Conservation (phyloP, 2,113 vertebrate genomes). For the Isichthys henryi region DNA sequence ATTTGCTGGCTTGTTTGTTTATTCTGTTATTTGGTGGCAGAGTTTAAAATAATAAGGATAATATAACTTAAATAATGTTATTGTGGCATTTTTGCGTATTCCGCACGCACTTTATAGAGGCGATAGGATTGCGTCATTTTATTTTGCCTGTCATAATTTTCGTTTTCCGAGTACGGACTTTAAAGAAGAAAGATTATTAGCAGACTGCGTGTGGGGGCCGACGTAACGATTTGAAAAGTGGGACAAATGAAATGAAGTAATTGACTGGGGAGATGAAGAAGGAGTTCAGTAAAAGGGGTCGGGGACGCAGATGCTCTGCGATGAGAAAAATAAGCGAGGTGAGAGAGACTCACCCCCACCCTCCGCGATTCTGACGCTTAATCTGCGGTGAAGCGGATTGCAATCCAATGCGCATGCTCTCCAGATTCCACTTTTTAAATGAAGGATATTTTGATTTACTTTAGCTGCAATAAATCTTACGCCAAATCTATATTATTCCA, state of each 20-base stretch:
- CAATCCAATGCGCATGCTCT: too few relatives aligned
- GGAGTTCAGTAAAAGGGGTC: slow-evolving; percentile 31
- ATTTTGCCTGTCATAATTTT: slow-evolving; percentile 16
- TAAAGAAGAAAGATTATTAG: slow-evolving; percentile 27
- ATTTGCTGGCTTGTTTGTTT: background rate
- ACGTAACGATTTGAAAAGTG: slow-evolving; percentile 25
- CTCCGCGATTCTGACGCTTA: background rate
- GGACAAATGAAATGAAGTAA: slow-evolving; percentile 36
- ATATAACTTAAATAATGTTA: background rate
- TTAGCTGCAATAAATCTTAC: background rate
- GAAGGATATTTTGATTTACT: background rate
- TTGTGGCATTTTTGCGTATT: background rate
- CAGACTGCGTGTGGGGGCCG: slow-evolving; percentile 19
- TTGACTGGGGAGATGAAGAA: slow-evolving; percentile 30
- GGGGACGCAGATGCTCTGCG: slow-evolving; percentile 28
- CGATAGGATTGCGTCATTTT: slow-evolving; percentile 19
- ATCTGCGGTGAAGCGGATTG: background rate
- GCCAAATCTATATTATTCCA: background rate
- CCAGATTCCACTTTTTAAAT: too few relatives aligned
- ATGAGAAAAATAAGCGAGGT: background rate
- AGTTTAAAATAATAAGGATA: background rate
- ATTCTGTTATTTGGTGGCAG: background rate
- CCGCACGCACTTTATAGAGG: background rate
- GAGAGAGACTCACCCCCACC: background rate
- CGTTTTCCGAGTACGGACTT: background rate